Base-by-base conservation (phyloP, 1,140 invertebrate genomes). In the Drosophila littoralis region DNA sequence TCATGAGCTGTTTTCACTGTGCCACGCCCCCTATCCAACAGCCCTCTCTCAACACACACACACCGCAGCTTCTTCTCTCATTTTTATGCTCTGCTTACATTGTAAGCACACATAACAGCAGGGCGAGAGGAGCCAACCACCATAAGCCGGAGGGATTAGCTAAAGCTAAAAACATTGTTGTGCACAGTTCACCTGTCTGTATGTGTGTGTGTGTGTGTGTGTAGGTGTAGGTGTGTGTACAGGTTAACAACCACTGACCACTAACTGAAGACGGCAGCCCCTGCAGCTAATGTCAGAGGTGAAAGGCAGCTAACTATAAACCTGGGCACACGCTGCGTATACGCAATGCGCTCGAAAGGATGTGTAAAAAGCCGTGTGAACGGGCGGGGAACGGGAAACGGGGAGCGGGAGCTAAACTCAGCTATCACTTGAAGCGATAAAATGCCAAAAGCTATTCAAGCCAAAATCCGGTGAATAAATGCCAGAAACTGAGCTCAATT, bases 1-100 rank as follows among this genome's bases (percentile, higher is more conserved):
- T 75, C 66, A 59, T 77, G 57, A 59, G 64, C 54, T 38, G 52
- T 72, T 58, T 72, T 58, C 63, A 71, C 63, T 42, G 22, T 10
- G 17, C 22, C 38, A 54, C 36, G 15, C n/a, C 17, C 32, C 42
- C 8, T 3, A 35, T 10, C 15, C 13, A 22, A 7, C 48, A n/a
- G 12, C 9, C 38, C 5, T n/a, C 12, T 3, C 22, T 28, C 22
- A 17, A 17, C 17, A 4, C 46, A 28, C 32, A 43, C 12, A 13
- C 6, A 12, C 38, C 35, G 15, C 33, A 40, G 17, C 51, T 43
- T 71, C 68, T 64, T 48, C 45, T 50, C 10, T 33, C 46, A 67
- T 59, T 67, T 73, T 73, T 50, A 73, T 73, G 64, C 46, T 59
- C 52, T 28, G 46, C 61, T 51, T 40, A 59, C 69, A 67, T 45